These are phyloP conservation scores for Aphrophora alni DNA, from an alignment of 2,888 invertebrate genomes.

Conservation along the genomic window DNA sequence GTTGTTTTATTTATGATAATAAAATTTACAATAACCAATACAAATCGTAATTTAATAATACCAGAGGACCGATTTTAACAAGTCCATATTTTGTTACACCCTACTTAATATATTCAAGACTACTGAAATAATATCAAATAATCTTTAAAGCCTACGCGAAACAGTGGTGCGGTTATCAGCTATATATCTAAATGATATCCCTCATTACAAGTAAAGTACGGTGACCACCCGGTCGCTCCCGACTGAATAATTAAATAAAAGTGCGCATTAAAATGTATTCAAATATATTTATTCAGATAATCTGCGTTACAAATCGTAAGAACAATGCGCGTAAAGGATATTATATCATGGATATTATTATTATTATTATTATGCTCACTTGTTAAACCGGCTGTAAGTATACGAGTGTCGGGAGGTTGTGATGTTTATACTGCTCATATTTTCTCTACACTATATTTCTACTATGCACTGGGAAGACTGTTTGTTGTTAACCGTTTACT, in stretches of 20 bases:
- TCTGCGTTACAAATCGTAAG: not conserved
- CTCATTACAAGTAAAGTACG: not conserved
- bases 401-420: no score
- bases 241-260: not conserved
- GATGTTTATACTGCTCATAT: no score
- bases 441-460: no score
- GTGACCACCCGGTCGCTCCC: not conserved
- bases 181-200: not conserved
- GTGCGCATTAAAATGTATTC: not conserved
- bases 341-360: not conserved
- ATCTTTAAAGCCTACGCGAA: not conserved
- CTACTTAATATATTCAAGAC: not conserved
- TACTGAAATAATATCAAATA: not conserved
- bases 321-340: not conserved
- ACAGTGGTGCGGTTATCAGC: not conserved
- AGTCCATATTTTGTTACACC: no score
- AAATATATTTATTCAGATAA: not conserved
- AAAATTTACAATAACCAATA: no score
- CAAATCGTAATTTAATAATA: no score
- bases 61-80: no score
- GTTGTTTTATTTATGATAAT: no score
- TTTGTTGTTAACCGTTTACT: no score
- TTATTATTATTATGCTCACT: not conserved
- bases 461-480: no score
- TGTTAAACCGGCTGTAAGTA: not conserved